Evolutionary conservation across 1,140 invertebrate genomes (phyloP).

Genomic region (Acyrthosiphon pisum): DNA sequence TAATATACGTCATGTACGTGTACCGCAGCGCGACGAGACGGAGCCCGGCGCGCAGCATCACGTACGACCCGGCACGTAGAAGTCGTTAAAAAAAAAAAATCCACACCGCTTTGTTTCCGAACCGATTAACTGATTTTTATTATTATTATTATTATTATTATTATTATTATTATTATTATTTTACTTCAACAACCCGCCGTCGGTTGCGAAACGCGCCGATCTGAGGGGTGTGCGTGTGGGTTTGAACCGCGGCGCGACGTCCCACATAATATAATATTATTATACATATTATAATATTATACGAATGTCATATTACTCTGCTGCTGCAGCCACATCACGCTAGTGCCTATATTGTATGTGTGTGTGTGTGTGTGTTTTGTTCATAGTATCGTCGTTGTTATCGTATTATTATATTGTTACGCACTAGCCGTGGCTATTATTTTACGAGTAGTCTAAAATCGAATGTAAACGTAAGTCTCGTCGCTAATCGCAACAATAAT

Average conservation of each 20-base stretch:
- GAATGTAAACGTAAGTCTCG: background rate
- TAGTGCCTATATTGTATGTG: too few species aligned
- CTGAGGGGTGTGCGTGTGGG: background rate
- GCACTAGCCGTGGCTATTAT: background rate
- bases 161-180: background rate
- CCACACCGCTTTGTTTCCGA: constrained; percentile 31
- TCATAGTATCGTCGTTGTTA: background rate
- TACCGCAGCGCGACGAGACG: background rate
- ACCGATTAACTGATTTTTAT: constrained; percentile 42
- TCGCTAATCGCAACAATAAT: too few species aligned
- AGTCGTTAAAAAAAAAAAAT: constrained; percentile 41
- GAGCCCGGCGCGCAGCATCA: background rate
- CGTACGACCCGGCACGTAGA: constrained; percentile 36
- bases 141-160: background rate
- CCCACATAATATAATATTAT: background rate
- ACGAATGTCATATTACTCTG: background rate
- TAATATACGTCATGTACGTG: background rate
- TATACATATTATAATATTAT: background rate
- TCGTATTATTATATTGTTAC: background rate
- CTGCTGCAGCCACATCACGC: background rate
- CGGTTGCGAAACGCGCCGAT: background rate
- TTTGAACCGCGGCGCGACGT: background rate
- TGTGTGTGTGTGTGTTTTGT: background rate
- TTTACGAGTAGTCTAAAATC: background rate
- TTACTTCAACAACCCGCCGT: background rate